Conservation (phyloP, 2,797 vertebrate genomes). For the Austrolebias charrua region DNA sequence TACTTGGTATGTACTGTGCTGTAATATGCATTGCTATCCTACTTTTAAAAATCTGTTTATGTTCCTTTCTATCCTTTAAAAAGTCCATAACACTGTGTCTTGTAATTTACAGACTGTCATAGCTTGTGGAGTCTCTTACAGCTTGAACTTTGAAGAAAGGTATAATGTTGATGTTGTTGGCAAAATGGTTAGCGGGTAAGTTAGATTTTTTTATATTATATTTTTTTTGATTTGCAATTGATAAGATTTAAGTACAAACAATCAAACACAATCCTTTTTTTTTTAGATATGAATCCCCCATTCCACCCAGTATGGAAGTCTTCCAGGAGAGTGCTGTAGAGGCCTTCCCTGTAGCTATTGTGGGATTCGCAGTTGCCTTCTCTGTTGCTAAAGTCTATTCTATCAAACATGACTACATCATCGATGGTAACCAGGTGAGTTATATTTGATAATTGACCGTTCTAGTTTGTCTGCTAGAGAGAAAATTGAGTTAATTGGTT, state of each 20-base stretch:
- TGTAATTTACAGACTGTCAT: constrained; percentile 83
- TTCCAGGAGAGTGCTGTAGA: constrained; percentile 80
- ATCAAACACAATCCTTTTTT: constrained; percentile 6
- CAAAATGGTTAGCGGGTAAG: constrained; percentile 84
- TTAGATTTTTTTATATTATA: background rate
- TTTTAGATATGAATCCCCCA: constrained; percentile 83
- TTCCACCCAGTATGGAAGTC: constrained; percentile 70
- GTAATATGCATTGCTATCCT: too few relatives aligned
- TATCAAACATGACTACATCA: constrained; percentile 87
- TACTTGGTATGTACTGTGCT: too few relatives aligned
- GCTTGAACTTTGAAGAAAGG: constrained; percentile 76
- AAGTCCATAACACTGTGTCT: background rate
- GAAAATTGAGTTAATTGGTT: constrained; percentile 18
- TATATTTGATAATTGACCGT: background rate
- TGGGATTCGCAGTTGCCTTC: constrained; percentile 90
- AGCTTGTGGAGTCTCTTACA: constrained; percentile 86
- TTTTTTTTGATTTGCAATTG: background rate
- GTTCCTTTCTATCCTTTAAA: background rate
- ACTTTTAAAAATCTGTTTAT: too few relatives aligned
- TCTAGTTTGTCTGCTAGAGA: background rate
- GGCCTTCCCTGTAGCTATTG: constrained; percentile 84
- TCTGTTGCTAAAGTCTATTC: constrained; percentile 93
- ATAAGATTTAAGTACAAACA: background rate
- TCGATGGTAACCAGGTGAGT: constrained; percentile 91
- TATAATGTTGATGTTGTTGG: constrained; percentile 82